Evolutionary conservation across 2,797 vertebrate genomes (phyloP).

Genomic region (Rhadinocentrus ornatus): DNA sequence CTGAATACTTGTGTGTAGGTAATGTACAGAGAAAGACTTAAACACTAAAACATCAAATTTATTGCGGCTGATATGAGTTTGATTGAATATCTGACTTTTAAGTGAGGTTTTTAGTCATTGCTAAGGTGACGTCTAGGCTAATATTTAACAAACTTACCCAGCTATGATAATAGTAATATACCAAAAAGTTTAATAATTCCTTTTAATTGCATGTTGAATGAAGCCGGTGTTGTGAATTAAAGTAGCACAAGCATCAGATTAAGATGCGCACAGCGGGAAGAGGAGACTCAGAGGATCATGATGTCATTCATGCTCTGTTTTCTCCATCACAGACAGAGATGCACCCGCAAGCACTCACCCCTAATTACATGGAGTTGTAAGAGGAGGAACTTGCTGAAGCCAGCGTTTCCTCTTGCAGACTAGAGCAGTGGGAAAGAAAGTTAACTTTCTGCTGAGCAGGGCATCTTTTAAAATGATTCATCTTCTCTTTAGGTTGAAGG

Average conservation of each 20-base stretch:
- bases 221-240: slow-evolving; percentile 27
- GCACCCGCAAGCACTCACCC: slow-evolving; percentile 66
- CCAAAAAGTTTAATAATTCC: not conserved
- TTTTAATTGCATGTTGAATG: slow-evolving; percentile 1
- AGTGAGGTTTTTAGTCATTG: not conserved
- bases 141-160: not conserved
- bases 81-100: not conserved
- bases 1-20: too few relatives aligned
- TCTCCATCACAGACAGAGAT: slow-evolving; percentile 74
- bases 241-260: slow-evolving; percentile 19
- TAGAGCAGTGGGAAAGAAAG: slow-evolving; percentile 33
- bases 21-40: too few relatives aligned
- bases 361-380: slow-evolving; percentile 78
- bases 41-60: too few relatives aligned
- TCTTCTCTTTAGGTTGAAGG: slow-evolving; percentile 28
- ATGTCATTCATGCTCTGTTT: slow-evolving; percentile 79
- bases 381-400: slow-evolving; percentile 76
- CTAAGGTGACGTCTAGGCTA: not conserved
- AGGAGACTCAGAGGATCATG: slow-evolving; percentile 54
- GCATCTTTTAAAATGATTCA: slow-evolving; percentile 51
- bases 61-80: too few relatives aligned
- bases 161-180: not conserved
- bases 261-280: slow-evolving; percentile 22
- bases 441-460: slow-evolving; percentile 51
- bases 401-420: slow-evolving; percentile 71